Conservation (phyloP, 2,888 invertebrate genomes). For the Lasioglossum leucozonium region DNA sequence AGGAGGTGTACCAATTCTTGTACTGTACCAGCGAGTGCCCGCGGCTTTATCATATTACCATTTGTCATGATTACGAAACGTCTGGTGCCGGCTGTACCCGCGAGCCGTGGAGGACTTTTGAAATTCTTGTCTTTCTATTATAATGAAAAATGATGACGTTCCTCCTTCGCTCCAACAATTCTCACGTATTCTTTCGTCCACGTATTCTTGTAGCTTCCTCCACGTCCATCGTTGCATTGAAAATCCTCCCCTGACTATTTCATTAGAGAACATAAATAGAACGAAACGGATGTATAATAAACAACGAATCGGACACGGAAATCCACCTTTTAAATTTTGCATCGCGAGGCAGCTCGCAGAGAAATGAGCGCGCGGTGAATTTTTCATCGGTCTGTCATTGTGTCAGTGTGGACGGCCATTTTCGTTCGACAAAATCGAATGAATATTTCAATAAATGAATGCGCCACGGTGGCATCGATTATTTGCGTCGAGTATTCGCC, state of each 20-base stretch:
- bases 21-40: not conserved
- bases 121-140: not conserved
- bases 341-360: slow-evolving; percentile 10
- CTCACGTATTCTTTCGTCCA: not conserved
- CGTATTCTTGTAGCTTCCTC: not conserved
- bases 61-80: not conserved
- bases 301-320: not conserved
- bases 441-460: slow-evolving; percentile 32
- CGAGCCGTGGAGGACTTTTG: not conserved
- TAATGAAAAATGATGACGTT: not conserved
- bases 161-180: not conserved
- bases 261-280: not conserved
- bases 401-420: not conserved
- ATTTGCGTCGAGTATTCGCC: slow-evolving; percentile 1
- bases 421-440: slow-evolving; percentile 6
- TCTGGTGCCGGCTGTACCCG: too few species aligned
- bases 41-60: not conserved
- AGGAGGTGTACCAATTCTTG: not conserved
- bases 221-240: not conserved
- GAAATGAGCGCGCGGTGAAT: slow-evolving; percentile 29
- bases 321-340: slow-evolving; percentile 1
- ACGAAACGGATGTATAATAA: not conserved
- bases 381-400: slow-evolving; percentile 27
- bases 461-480: slow-evolving; percentile 9
- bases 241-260: not conserved